phyloP scores from a whole-genome alignment of 2,888 invertebrate species.

The Tetranychus piercei region DNA sequence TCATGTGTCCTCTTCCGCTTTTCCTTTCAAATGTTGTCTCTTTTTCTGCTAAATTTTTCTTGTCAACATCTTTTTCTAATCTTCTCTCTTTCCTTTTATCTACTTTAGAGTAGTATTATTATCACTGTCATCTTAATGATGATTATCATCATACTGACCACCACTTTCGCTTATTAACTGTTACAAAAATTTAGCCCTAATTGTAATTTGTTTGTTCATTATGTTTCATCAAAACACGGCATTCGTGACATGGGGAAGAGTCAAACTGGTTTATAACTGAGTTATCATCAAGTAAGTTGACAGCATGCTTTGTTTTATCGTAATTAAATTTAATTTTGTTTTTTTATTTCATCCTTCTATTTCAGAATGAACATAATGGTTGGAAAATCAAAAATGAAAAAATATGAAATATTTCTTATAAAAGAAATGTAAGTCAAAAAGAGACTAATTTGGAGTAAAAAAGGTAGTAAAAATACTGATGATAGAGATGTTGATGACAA shows the following conservation, averaged over 20 bases:
- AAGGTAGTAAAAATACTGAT: not conserved
- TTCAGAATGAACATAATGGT: not conserved
- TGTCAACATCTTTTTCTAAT: no score
- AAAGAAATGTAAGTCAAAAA: not conserved
- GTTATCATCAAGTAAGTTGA: not conserved
- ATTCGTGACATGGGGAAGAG: not conserved
- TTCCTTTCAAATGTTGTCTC: not conserved
- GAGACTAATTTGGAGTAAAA: not conserved
- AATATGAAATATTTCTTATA: not conserved
- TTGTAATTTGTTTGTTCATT: no score
- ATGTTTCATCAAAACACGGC: not conserved
- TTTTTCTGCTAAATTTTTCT: not conserved
- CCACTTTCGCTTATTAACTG: no score
- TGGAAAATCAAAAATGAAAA: not conserved
- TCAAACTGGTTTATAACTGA: not conserved
- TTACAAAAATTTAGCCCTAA: no score
- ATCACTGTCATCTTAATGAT: no score
- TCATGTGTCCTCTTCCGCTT: not conserved
- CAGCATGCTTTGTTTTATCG: not conserved
- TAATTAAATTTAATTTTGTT: not conserved
- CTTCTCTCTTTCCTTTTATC: no score
- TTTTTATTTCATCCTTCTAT: not conserved
- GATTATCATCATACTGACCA: no score
- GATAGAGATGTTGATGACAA: not conserved
- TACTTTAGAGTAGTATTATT: no score